phyloP scores from a whole-genome alignment of 2,113 vertebrate species.

The Copsychus sechellarum region DNA sequence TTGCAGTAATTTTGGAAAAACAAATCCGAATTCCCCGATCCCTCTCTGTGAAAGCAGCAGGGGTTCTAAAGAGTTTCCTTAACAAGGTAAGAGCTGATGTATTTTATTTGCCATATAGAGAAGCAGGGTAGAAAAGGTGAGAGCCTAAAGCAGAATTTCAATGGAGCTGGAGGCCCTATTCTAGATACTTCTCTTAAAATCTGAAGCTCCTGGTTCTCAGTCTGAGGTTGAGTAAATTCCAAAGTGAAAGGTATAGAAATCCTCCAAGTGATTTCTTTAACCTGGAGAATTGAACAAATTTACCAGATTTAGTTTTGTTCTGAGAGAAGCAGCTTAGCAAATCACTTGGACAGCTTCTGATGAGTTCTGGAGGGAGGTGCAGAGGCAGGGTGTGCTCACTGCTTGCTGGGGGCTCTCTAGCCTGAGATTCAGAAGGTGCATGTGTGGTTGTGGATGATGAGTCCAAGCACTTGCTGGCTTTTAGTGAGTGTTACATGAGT shows the following conservation, averaged over 20 bases:
- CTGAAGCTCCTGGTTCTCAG: neutral
- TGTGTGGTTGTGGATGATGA: neutral
- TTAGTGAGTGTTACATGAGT: neutral
- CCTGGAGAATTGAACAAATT: neutral
- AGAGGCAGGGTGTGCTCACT: neutral
- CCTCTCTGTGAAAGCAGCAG: slow-evolving; percentile 97
- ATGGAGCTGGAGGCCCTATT: neutral
- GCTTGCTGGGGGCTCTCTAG: neutral
- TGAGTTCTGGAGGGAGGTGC: neutral
- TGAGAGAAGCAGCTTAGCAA: neutral
- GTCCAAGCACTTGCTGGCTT: neutral
- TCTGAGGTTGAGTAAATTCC: neutral
- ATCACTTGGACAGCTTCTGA: neutral
- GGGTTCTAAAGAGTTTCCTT: slow-evolving; percentile 97
- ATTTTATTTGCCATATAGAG: neutral
- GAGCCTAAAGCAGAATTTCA: neutral
- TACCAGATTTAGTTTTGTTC: neutral
- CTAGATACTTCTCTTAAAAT: neutral
- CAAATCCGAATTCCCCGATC: slow-evolving; percentile 98
- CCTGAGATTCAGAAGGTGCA: neutral
- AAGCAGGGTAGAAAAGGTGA: neutral
- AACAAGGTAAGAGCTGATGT: slow-evolving; percentile 86
- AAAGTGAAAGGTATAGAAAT: neutral
- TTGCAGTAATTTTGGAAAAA: slow-evolving; percentile 97
- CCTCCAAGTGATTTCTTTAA: neutral